Conservation (phyloP, 2,888 invertebrate genomes). For the Gortyna flavago region DNA sequence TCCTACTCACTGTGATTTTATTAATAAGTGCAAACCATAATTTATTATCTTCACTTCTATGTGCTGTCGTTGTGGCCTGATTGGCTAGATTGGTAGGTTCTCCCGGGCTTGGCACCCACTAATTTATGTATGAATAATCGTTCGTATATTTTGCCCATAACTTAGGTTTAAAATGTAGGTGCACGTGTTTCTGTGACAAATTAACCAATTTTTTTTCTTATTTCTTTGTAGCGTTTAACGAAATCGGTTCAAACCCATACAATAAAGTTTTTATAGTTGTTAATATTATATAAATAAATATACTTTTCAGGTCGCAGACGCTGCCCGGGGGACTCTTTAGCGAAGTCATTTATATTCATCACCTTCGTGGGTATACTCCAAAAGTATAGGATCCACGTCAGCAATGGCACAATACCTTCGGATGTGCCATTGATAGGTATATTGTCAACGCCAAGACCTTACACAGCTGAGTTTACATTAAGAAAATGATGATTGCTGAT, state of each 20-base stretch:
- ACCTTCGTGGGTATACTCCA: slow-evolving; percentile 90
- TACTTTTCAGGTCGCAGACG: slow-evolving; percentile 90
- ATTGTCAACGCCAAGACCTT: slow-evolving; percentile 78
- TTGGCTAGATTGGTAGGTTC: neutral
- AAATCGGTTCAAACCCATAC: neutral
- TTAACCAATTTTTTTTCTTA: neutral
- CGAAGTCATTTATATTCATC: slow-evolving; percentile 91
- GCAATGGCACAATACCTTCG: slow-evolving; percentile 77
- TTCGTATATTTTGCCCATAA: neutral
- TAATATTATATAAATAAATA: slow-evolving; percentile 44
- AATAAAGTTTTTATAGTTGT: slow-evolving; percentile 2
- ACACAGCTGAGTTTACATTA: slow-evolving; percentile 75
- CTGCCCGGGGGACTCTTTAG: slow-evolving; percentile 91
- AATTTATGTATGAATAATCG: no score
- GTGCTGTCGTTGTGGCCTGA: neutral
- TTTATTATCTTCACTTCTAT: neutral
- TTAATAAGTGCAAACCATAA: neutral
- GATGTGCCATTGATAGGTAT: slow-evolving; percentile 78
- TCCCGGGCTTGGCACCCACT: neutral
- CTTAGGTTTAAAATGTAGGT: neutral
- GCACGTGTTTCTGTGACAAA: neutral
- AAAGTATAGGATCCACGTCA: slow-evolving; percentile 81
- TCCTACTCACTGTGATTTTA: neutral
- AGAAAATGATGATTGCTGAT: slow-evolving; percentile 58
- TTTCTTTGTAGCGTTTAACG: neutral